Percentiles rank a stretch among this genome's conserved stretches.
Conservation (phyloP, 30 jellyfish, hydroid and myxozoan species). For the Pseudorhiza aurosa region DNA sequence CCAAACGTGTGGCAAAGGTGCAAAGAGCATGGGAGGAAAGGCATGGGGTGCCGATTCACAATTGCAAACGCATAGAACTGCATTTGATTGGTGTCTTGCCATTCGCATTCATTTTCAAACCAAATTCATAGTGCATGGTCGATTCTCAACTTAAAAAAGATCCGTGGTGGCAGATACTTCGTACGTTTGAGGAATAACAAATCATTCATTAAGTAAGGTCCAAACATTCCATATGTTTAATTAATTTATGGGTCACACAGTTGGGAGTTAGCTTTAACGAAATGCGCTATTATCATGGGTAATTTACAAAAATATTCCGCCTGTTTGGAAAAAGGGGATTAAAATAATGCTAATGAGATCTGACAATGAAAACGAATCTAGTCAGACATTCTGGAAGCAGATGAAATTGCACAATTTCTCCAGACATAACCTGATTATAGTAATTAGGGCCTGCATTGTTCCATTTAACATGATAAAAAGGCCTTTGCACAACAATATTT, state of each 20-base stretch:
- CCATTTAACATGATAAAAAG: neutral
- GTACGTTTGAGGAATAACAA: no score
- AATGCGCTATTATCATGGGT: neutral
- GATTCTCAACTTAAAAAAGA: no score
- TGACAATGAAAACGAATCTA: neutral
- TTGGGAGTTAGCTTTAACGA: slow-evolving; percentile 16
- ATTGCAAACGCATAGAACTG: no score
- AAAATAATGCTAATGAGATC: slow-evolving; percentile 7
- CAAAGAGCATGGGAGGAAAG: no score
- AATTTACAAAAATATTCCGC: slow-evolving; percentile 20
- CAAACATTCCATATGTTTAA: neutral
- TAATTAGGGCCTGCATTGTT: neutral
- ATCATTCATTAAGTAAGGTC: neutral
- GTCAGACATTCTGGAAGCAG: slow-evolving; percentile 16
- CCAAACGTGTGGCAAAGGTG: no score
- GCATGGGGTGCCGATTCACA: no score
- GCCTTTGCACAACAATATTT: no score
- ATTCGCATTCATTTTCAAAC: no score
- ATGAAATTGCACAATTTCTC: neutral
- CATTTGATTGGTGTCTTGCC: no score
- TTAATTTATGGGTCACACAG: slow-evolving; percentile 46
- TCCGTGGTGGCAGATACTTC: no score
- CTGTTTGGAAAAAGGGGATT: neutral
- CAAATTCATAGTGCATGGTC: no score
- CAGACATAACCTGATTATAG: slow-evolving; percentile 1